A percentile compares a stretch with the other conserved stretches of the same genome.
Conservation (phyloP, 2,113 vertebrate genomes). For the Ammodramus savannarum region DNA sequence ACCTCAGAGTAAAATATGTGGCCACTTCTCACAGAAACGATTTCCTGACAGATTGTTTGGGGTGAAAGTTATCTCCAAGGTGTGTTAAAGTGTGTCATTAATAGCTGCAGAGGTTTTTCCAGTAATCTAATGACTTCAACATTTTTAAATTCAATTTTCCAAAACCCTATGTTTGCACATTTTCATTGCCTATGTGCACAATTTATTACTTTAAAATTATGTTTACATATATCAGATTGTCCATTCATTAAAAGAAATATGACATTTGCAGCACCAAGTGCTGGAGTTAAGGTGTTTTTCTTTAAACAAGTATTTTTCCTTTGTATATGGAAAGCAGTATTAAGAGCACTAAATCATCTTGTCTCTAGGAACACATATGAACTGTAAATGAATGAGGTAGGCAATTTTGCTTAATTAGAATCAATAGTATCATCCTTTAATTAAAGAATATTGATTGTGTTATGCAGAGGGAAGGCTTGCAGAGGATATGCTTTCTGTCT, state of each 20-base stretch:
- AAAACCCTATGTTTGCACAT: not conserved
- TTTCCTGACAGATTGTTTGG: conserved; percentile 53
- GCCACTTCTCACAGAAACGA: not conserved
- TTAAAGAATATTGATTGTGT: conserved; percentile 76
- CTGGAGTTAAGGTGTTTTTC: not conserved
- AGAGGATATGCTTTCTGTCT: conserved; percentile 61
- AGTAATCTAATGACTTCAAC: not conserved
- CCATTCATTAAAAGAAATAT: conserved; percentile 17
- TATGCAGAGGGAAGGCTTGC: conserved; percentile 28
- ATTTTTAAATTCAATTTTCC: conserved; percentile 48
- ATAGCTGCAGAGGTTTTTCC: not conserved
- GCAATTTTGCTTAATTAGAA: conserved; percentile 71
- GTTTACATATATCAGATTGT: conserved; percentile 10
- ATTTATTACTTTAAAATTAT: conserved; percentile 47
- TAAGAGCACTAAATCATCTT: conserved; percentile 64
- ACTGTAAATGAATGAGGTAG: conserved; percentile 72
- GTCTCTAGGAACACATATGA: conserved; percentile 58
- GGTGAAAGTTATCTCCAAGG: conserved; percentile 58
- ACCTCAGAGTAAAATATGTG: not conserved
- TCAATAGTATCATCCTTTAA: conserved; percentile 78
- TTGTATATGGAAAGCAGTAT: not conserved
- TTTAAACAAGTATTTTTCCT: not conserved
- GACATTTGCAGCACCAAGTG: not conserved
- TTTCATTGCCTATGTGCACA: not conserved
- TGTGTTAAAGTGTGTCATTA: conserved; percentile 15